These are phyloP conservation scores for Drosophila engyochracea DNA, from an alignment of 2,888 invertebrate species.

Conservation along the genomic window DNA sequence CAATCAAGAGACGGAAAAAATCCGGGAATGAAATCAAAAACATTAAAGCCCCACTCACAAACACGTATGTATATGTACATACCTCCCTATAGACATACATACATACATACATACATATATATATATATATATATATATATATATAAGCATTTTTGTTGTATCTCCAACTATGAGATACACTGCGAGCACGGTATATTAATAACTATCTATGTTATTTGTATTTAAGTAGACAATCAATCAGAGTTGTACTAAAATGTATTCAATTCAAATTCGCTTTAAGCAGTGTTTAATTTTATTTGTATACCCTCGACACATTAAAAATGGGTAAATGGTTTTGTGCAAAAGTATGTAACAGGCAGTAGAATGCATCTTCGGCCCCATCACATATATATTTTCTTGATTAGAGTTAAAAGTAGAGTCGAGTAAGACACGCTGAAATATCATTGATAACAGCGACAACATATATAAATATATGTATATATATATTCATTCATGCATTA, in stretches of 20 bases:
- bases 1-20: conserved; percentile 70
- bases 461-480: no score
- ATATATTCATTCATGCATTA: no score
- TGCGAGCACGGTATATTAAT: neutral
- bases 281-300: neutral
- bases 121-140: no score
- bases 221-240: neutral
- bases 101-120: neutral
- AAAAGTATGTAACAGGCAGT: no score
- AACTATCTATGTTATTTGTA: neutral
- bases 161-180: conserved; percentile 1
- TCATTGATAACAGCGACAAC: no score
- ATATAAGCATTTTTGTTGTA: neutral
- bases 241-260: neutral
- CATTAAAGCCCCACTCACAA: conserved; percentile 63
- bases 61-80: neutral
- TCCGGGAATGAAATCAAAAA: conserved; percentile 54
- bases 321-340: no score
- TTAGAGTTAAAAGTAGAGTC: no score
- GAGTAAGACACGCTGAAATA: no score
- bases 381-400: no score
- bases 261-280: neutral
- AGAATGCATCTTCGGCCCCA: no score
- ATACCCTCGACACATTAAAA: neutral
- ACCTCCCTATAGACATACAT: neutral